These are phyloP conservation scores for Agrenia bidenticulata DNA, from an alignment of 2,888 invertebrate genomes.

Conservation along the genomic window DNA sequence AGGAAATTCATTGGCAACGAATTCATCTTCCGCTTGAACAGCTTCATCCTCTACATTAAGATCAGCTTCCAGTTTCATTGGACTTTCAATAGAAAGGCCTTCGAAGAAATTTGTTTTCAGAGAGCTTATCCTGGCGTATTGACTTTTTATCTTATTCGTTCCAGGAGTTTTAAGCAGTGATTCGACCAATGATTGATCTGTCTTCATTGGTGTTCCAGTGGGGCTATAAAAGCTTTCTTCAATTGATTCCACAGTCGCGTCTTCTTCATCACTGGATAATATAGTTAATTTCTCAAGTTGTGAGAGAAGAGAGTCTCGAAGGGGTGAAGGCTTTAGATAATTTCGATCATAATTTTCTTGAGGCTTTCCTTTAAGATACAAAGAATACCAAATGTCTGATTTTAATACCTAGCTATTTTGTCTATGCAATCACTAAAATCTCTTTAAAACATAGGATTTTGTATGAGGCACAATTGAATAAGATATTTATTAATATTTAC, in stretches of 20 bases:
- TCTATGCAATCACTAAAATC: no score
- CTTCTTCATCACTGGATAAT: conserved; percentile 26
- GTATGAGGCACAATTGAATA: no score
- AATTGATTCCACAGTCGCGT: not conserved
- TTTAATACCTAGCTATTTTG: no score
- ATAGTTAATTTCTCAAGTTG: conserved; percentile 20
- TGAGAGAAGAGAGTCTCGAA: conserved; percentile 12
- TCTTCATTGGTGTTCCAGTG: not conserved
- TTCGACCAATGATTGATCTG: not conserved
- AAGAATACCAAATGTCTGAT: no score
- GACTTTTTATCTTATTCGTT: not conserved
- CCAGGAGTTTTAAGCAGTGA: conserved; percentile 15
- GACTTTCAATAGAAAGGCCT: not conserved
- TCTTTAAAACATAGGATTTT: no score
- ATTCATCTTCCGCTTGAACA: not conserved
- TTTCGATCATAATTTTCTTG: no score
- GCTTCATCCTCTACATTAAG: not conserved
- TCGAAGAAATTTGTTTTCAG: not conserved
- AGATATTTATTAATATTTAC: no score
- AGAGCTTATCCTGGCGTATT: not conserved
- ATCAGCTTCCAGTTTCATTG: not conserved
- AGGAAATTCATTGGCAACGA: no score
- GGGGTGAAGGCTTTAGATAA: no score
- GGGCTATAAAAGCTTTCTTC: conserved; percentile 5
- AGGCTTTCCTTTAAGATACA: no score